Percentiles rank a stretch among this genome's conserved stretches.
phyloP scores from a whole-genome alignment of 2,113 vertebrate genomes.

The Daboia siamensis region DNA sequence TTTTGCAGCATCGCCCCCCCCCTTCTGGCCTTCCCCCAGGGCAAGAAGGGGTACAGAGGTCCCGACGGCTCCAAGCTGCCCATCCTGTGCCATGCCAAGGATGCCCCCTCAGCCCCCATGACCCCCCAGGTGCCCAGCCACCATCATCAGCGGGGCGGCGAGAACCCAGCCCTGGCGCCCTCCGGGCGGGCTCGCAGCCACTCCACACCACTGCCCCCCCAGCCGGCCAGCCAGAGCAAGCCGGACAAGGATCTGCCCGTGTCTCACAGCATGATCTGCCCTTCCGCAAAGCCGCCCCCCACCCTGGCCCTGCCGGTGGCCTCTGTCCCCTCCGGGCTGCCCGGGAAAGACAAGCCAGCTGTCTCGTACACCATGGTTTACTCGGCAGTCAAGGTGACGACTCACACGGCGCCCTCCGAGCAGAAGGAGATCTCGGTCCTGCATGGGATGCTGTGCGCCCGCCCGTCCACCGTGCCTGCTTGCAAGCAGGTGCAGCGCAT shows the following conservation, averaged over 20 bases:
- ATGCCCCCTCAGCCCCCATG: conserved; percentile 50
- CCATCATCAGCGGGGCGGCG: conserved; percentile 41
- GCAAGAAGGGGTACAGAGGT: conserved; percentile 44
- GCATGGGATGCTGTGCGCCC: conserved; percentile 61
- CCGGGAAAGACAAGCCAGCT: conserved; percentile 69
- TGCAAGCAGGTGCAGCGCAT: conserved; percentile 45
- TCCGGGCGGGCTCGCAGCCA: conserved; percentile 85
- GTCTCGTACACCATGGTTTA: conserved; percentile 66
- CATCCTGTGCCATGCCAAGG: conserved; percentile 65
- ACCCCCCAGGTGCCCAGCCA: conserved; percentile 62
- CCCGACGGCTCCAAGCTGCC: conserved; percentile 68
- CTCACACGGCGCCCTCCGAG: conserved; percentile 60
- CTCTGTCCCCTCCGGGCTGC: conserved; percentile 52
- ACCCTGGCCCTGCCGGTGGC: conserved; percentile 29
- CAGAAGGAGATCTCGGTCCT: conserved; percentile 66
- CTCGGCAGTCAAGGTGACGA: conserved; percentile 65
- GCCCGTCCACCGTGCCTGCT: conserved; percentile 38
- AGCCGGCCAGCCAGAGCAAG: conserved; percentile 81
- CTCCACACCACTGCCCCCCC: conserved; percentile 87
- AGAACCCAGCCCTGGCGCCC: conserved; percentile 71
- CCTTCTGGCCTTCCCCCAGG: conserved; percentile 84
- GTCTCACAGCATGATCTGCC: conserved; percentile 74
- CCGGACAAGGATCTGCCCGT: conserved; percentile 77
- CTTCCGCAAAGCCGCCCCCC: conserved; percentile 53
- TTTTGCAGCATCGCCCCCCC: conserved; percentile 86